Base-by-base conservation (phyloP, 2,888 invertebrate species). In the Tromatobia lineatoria region DNA sequence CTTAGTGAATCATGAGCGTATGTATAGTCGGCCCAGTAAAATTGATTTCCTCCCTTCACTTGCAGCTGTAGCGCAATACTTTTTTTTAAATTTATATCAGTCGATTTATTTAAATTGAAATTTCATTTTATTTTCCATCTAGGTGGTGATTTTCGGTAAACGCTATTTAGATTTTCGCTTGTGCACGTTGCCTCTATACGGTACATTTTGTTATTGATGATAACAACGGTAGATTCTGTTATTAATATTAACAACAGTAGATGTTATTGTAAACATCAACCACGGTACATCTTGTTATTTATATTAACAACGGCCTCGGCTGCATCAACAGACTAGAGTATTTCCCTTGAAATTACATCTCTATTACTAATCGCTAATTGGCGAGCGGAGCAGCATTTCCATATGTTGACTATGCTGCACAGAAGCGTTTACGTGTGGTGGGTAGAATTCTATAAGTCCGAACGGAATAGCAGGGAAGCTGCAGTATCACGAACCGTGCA, bases 361-460 rank as follows among this genome's bases (percentile, higher is more conserved):
- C 69, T 54, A 80, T 75, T 75, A 80, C 75, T 70, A 34, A 80
- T 75, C 52, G 18, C 80, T 75, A 80, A 80, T 80, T 80, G 75
- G 80, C 50, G 34, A 69, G 50, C 38, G 34, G 45, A 61, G 47
- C 47, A 42, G 20, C 11, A 11, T 25, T 20, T 20, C 64, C 8
- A 42, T 73, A 15, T 23, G 57, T 45, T 20, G 7, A 1, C 6
- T 34, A 25, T 23, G 57, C 57, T 47, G 10, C n/a, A 47, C 50
- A 29, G 25, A 11, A 73, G 66, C 71, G 29, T 83, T 80, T 76
- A 73, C 54, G 42, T 15, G 69, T 34, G 57, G 59, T 20, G 15
- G 45, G 64, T 69, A 75, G 69, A 71, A 76, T 80, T 80, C 38
- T 57, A 71, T 75, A 75, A 70, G 29, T 69, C 20, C 42, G 15